phyloP scores from a whole-genome alignment of 2,797 vertebrate genomes.

The Chelonia mydas region DNA sequence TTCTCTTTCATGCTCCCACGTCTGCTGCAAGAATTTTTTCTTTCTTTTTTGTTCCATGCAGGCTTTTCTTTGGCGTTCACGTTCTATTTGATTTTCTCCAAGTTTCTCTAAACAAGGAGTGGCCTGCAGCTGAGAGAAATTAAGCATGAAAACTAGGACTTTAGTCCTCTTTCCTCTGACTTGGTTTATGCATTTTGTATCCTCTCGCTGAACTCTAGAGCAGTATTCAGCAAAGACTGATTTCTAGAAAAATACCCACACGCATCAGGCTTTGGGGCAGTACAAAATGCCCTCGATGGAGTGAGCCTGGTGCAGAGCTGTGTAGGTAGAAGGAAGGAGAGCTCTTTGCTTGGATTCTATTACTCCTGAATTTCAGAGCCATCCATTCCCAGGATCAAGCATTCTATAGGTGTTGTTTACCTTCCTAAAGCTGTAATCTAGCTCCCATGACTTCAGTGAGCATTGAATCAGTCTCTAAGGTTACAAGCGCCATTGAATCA shows the following conservation, averaged over 20 bases:
- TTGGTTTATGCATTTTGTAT: not conserved
- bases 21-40: slow-evolving; percentile 3
- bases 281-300: not conserved
- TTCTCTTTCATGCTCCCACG: slow-evolving; percentile 33
- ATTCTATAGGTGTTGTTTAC: not conserved
- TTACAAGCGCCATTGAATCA: not conserved
- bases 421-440: not conserved
- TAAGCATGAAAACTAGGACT: not conserved
- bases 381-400: not conserved
- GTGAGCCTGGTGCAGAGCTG: not conserved
- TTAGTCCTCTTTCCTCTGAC: not conserved
- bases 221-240: not conserved
- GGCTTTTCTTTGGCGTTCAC: not conserved
- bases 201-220: not conserved
- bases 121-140: not conserved
- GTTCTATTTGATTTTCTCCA: not conserved
- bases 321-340: not conserved
- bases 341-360: not conserved
- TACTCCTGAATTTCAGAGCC: not conserved
- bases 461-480: not conserved
- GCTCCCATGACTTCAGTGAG: not conserved
- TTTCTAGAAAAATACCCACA: not conserved
- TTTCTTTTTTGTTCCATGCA: slow-evolving; percentile 8
- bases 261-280: not conserved
- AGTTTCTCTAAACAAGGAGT: not conserved